Percentiles rank a stretch among this genome's conserved stretches.
phyloP scores from a whole-genome alignment of 2,888 invertebrate genomes.

The Brachyopa scutellaris region DNA sequence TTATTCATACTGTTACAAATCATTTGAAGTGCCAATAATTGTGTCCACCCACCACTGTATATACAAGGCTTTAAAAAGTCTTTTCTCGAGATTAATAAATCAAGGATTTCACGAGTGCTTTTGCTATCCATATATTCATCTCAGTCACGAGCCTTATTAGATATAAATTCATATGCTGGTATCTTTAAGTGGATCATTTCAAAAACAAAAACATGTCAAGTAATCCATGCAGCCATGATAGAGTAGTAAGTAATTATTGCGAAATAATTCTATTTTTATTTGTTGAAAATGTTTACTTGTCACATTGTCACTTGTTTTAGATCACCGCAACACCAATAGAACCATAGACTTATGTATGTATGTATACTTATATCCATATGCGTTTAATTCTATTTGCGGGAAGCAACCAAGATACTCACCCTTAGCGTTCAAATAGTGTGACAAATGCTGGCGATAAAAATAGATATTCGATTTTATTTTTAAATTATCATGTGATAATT shows the following conservation, averaged over 20 bases:
- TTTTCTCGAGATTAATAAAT: too few species aligned
- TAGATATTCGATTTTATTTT: constrained; percentile 62
- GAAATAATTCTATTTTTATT: constrained; percentile 34
- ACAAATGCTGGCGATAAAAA: constrained; percentile 62
- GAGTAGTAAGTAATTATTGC: constrained; percentile 13
- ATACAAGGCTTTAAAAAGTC: too few species aligned
- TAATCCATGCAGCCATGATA: neutral
- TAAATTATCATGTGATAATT: constrained; percentile 71
- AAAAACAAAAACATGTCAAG: constrained; percentile 11
- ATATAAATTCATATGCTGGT: too few species aligned
- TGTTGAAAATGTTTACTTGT: constrained; percentile 26
- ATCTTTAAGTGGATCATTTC: neutral
- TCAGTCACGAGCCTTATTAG: neutral
- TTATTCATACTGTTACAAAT: too few species aligned
- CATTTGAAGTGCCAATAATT: too few species aligned
- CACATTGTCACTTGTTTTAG: constrained; percentile 30
- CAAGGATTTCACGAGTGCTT: too few species aligned
- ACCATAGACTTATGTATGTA: constrained; percentile 11
- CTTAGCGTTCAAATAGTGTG: constrained; percentile 51
- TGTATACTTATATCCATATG: constrained; percentile 6
- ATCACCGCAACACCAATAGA: constrained; percentile 31
- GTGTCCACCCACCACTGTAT: too few species aligned
- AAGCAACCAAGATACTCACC: constrained; percentile 30
- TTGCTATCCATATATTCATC: constrained; percentile 1
- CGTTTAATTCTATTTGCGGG: constrained; percentile 30